These are phyloP conservation scores for Acronicta leporina DNA, from an alignment of 2,888 invertebrate genomes.

Conservation along the genomic window DNA sequence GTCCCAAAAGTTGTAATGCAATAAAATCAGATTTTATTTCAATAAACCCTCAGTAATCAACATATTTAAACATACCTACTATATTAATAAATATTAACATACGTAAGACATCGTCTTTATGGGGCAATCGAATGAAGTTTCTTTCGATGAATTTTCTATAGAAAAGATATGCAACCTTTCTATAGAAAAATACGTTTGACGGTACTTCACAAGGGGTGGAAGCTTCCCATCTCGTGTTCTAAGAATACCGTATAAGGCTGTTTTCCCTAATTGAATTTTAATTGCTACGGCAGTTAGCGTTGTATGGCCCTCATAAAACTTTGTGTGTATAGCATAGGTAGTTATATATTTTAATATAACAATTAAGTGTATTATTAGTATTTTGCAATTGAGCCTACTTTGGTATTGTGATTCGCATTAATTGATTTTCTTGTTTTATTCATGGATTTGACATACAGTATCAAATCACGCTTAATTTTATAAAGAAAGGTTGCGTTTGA, in stretches of 20 bases:
- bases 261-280: slow-evolving; percentile 46
- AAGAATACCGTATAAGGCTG: slow-evolving; percentile 19
- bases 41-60: too few species aligned
- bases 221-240: slow-evolving; percentile 7
- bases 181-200: neutral
- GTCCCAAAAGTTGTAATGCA: too few species aligned
- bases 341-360: neutral
- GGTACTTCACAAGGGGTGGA: slow-evolving; percentile 3
- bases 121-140: neutral
- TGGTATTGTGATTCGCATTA: too few species aligned
- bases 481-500: too few species aligned
- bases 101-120: too few species aligned
- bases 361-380: neutral
- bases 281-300: slow-evolving; percentile 41
- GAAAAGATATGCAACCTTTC: neutral
- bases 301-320: slow-evolving; percentile 17
- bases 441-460: too few species aligned
- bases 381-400: too few species aligned
- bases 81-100: too few species aligned
- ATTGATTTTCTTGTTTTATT: too few species aligned
- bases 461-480: too few species aligned
- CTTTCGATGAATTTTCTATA: neutral
- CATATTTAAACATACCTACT: too few species aligned
- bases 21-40: too few species aligned
- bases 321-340: neutral